These are phyloP conservation scores for Oryzias sinensis DNA, from an alignment of 2,797 vertebrate genomes.

Conservation along the genomic window DNA sequence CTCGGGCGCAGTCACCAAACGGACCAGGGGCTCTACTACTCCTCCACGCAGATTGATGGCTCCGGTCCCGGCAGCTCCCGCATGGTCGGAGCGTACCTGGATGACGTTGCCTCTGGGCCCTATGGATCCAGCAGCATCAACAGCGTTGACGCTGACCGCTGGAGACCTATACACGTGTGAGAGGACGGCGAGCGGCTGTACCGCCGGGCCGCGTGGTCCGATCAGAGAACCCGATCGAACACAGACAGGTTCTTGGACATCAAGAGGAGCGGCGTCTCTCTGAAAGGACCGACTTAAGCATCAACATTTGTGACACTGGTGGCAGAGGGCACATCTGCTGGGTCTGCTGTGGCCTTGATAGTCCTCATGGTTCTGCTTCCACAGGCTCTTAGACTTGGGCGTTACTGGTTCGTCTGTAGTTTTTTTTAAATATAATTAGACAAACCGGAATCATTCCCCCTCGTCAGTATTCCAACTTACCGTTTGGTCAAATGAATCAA, in stretches of 20 bases:
- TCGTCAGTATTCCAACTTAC: slow-evolving; percentile 18
- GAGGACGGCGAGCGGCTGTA: slow-evolving; percentile 1
- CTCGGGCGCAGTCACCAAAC: slow-evolving; percentile 86
- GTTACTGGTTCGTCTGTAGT: slow-evolving; percentile 27
- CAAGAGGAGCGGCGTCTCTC: slow-evolving; percentile 15
- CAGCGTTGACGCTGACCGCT: slow-evolving; percentile 91
- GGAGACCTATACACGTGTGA: slow-evolving; percentile 90
- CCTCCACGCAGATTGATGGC: slow-evolving; percentile 93
- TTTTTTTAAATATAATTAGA: slow-evolving; percentile 30
- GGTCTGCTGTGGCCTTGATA: slow-evolving; percentile 25
- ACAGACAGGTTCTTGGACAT: slow-evolving; percentile 25
- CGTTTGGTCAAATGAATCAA: slow-evolving; percentile 7
- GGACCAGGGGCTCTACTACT: slow-evolving; percentile 83
- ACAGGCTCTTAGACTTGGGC: slow-evolving; percentile 16
- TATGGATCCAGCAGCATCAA: slow-evolving; percentile 88
- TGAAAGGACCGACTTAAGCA: slow-evolving; percentile 44
- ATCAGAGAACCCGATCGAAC: slow-evolving; percentile 13
- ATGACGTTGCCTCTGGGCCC: slow-evolving; percentile 90
- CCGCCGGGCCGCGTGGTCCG: slow-evolving; percentile 20
- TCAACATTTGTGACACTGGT: slow-evolving; percentile 53
- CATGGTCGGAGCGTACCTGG: slow-evolving; percentile 82
- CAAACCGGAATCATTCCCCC: slow-evolving; percentile 15
- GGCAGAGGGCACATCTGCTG: slow-evolving; percentile 55
- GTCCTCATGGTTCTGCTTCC: slow-evolving; percentile 30
- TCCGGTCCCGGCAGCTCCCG: slow-evolving; percentile 58